Conservation (phyloP, 2,113 vertebrate genomes). For the Leucoraja erinaceus region DNA sequence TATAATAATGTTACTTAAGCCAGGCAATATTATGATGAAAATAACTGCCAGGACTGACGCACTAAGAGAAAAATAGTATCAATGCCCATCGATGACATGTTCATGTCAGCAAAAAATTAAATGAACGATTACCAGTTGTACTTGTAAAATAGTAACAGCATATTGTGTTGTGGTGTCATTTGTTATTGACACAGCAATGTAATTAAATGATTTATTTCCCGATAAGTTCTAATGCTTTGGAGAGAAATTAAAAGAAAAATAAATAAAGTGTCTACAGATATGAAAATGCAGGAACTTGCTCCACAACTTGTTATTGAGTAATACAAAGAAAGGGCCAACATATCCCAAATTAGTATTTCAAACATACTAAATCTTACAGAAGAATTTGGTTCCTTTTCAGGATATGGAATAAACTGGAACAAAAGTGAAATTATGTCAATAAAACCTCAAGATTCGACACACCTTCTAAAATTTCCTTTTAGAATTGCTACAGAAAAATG, state of each 20-base stretch:
- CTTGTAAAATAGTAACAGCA: background rate
- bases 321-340: background rate
- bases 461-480: too few relatives aligned
- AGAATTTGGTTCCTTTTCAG: too few relatives aligned
- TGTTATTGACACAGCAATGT: background rate
- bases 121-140: background rate
- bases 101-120: background rate
- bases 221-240: background rate
- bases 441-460: too few relatives aligned
- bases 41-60: background rate
- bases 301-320: background rate
- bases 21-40: background rate
- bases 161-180: background rate
- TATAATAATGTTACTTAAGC: background rate
- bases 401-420: too few relatives aligned
- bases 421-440: too few relatives aligned
- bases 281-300: background rate
- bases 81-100: background rate
- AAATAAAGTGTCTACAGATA: background rate
- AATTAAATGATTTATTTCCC: background rate
- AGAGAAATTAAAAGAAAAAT: background rate
- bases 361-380: too few relatives aligned
- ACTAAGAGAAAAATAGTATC: background rate
- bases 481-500: too few relatives aligned
- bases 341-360: too few relatives aligned